Percentiles rank a stretch among this genome's conserved stretches.
These are phyloP conservation scores for Maccullochella peelii DNA, from an alignment of 2,113 vertebrate genomes.

Conservation along the genomic window DNA sequence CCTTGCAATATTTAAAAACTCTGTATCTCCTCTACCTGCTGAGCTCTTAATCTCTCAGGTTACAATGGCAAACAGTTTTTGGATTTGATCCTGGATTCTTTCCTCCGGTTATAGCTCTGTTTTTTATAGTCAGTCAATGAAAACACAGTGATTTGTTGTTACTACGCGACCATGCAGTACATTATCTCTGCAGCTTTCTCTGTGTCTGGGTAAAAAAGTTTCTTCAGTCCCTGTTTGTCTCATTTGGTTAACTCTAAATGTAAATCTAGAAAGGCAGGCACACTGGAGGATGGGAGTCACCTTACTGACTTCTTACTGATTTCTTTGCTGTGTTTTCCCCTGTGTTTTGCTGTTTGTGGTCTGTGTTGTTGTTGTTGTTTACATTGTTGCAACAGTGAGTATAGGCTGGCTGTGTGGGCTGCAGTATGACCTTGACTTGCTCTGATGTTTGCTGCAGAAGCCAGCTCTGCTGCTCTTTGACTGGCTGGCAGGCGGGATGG, in stretches of 20 bases:
- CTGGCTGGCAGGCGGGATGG: neutral
- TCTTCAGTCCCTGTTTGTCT: neutral
- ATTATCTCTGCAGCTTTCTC: neutral
- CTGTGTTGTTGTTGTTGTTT: constrained; percentile 17
- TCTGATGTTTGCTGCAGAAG: constrained; percentile 26
- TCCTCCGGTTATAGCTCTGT: neutral
- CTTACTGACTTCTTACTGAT: neutral
- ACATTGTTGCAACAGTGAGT: neutral
- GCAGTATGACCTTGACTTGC: constrained; percentile 44
- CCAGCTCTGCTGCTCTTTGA: neutral
- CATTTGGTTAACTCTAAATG: neutral
- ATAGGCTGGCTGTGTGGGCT: constrained; percentile 20
- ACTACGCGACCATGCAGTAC: fast-evolving
- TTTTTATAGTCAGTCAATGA: neutral
- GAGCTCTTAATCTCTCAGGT: constrained; percentile 8
- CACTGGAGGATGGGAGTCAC: neutral
- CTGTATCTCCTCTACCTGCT: neutral
- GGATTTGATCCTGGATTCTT: constrained; percentile 11
- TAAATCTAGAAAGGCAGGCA: neutral
- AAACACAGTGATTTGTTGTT: neutral
- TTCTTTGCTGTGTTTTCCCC: neutral
- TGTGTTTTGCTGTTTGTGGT: neutral
- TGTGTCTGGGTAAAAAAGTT: neutral
- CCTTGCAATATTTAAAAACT: neutral
- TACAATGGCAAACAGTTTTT: neutral